phyloP scores from a whole-genome alignment of 2,113 vertebrate species.

The Festucalex cinctus region DNA sequence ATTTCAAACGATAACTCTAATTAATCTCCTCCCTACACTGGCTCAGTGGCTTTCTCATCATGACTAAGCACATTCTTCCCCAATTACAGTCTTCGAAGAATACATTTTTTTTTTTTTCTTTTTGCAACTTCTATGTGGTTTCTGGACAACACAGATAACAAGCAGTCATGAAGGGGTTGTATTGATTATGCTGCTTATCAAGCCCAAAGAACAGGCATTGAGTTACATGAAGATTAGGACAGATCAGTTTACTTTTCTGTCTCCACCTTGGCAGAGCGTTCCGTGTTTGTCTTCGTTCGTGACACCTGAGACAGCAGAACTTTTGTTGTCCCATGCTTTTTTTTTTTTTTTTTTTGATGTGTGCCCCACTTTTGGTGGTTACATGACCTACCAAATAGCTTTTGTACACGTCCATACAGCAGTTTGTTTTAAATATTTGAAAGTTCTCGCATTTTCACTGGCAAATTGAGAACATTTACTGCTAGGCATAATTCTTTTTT shows the following conservation, averaged over 20 bases:
- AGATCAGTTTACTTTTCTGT: slow-evolving; percentile 27
- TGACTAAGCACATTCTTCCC: slow-evolving; percentile 24
- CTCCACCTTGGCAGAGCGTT: slow-evolving; percentile 10
- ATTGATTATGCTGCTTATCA: background rate
- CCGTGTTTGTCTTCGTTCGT: slow-evolving; percentile 13
- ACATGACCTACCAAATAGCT: slow-evolving; percentile 11
- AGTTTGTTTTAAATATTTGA: background rate
- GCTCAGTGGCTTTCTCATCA: slow-evolving; percentile 10
- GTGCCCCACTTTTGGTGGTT: slow-evolving; percentile 35
- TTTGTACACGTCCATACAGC: background rate
- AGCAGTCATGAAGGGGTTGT: slow-evolving; percentile 1
- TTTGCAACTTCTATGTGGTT: background rate
- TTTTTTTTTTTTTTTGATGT: background rate
- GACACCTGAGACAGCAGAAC: slow-evolving; percentile 44
- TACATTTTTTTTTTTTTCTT: background rate
- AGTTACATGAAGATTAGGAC: slow-evolving; percentile 10
- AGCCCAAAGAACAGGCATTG: background rate
- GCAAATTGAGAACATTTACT: no score
- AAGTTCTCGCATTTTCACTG: no score
- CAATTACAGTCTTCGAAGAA: background rate
- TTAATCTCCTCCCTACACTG: background rate
- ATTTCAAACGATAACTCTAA: background rate
- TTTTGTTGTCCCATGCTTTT: slow-evolving; percentile 11
- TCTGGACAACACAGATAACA: background rate
- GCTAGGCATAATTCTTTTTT: background rate